Evolutionary conservation across 2,888 invertebrate species (phyloP).

Genomic region (Cerastis leucographa): DNA sequence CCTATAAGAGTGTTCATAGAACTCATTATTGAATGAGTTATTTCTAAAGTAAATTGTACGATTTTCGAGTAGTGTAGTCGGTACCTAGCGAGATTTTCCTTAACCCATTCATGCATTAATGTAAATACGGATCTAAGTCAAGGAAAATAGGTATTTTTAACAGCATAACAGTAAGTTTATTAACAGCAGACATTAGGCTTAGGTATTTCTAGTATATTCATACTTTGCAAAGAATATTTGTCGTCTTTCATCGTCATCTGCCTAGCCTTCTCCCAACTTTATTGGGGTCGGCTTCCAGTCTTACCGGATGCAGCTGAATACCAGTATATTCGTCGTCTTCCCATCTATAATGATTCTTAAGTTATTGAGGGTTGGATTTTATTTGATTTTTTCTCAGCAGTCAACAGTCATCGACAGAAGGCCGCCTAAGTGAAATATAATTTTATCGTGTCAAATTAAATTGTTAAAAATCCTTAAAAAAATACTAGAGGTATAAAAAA

Average conservation of each 20-base stretch:
- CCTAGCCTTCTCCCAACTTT: no score
- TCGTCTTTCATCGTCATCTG: no score
- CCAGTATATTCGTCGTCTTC: background rate
- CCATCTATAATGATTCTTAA: background rate
- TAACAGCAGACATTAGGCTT: constrained; percentile 26
- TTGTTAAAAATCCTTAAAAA: background rate
- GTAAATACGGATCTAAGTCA: constrained; percentile 56
- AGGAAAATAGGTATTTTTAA: constrained; percentile 43
- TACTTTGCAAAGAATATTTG: background rate
- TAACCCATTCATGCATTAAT: constrained; percentile 55
- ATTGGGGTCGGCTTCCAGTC: no score
- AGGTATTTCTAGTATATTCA: background rate
- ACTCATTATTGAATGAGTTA: constrained; percentile 35
- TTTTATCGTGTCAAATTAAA: background rate
- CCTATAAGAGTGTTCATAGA: constrained; percentile 37
- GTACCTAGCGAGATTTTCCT: constrained; percentile 44
- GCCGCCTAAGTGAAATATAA: background rate
- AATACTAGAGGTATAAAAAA: background rate
- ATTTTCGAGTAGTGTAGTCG: constrained; percentile 31
- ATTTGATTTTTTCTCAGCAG: background rate
- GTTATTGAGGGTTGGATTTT: background rate
- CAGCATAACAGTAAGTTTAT: constrained; percentile 33
- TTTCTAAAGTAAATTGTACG: constrained; percentile 31
- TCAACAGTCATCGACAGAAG: background rate
- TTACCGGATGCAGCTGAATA: no score